Percentiles rank a stretch among this genome's conserved stretches.
Conservation (phyloP, 1,140 invertebrate species). For the Whitmania pigra region DNA sequence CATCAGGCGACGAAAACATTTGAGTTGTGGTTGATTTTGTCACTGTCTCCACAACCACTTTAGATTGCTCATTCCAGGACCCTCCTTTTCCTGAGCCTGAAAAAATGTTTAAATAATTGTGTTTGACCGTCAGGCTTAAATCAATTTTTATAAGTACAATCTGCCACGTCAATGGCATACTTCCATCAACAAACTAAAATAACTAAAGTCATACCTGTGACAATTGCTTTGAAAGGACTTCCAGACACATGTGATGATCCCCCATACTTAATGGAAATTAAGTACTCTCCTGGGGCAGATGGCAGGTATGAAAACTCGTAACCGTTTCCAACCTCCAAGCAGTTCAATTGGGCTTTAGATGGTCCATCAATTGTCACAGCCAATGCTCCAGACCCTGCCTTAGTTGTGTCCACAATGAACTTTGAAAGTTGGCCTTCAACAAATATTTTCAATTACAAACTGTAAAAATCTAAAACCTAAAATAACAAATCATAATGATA, state of each 20-base stretch:
- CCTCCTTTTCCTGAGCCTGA: conserved; percentile 33
- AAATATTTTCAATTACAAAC: conserved; percentile 7
- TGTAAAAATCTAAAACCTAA: background rate
- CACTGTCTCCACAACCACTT: conserved; percentile 80
- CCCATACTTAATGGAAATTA: conserved; percentile 88
- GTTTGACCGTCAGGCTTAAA: background rate
- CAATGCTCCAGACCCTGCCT: conserved; percentile 78
- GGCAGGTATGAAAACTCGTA: conserved; percentile 95
- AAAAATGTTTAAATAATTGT: background rate
- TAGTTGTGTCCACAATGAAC: conserved; percentile 88
- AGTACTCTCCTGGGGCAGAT: conserved; percentile 82
- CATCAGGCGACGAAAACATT: conserved; percentile 51
- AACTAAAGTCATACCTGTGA: background rate
- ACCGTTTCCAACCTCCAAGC: conserved; percentile 70
- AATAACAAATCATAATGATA: conserved; percentile 22
- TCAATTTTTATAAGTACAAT: background rate
- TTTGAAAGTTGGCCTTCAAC: conserved; percentile 66
- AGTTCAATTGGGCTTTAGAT: conserved; percentile 58
- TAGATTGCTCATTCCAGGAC: conserved; percentile 35
- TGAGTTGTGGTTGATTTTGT: conserved; percentile 56
- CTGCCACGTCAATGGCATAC: too few relatives aligned
- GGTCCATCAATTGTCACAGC: conserved; percentile 90
- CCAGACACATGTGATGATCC: conserved; percentile 77
- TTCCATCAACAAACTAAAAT: background rate
- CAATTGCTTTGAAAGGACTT: conserved; percentile 70